Evolutionary conservation across 2,888 invertebrate species (phyloP), one percentile per base, ranked within the genome.

Genomic region (Leucania comma): DNA sequence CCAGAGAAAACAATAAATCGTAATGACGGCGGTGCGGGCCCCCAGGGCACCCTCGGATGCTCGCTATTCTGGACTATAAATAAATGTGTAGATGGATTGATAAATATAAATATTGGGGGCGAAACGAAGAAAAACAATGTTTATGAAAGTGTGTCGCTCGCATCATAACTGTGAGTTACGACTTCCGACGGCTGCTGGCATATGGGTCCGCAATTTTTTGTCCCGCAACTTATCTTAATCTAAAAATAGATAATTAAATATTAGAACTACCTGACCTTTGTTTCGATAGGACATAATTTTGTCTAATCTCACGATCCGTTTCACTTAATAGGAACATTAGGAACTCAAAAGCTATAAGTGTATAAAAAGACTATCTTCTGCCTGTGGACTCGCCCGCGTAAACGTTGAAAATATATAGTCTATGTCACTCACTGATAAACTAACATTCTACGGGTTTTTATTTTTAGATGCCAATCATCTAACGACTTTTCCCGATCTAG

Each of bases 21-120:
- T 93, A 94, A 94, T 93, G 95, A 95, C 92, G 91, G 93, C 89
- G 88, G 89, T 90, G 92, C 93, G 89, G 89, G 90, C 93, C 94
- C 93, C 94, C 86, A 87, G 93, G 93, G 94, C 93, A 93, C 95
- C 95, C 95, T 94, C 92, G 90, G 93, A 93, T 92, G 93, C 93
- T 93, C 93, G 94, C 95, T 94, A 95, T 95, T 95, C 93, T 93
- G 90, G 90, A 94, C 95, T 95, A 95, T 95, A 96, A 95, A 95
- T 95, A 95, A 95, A 95, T 95, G 95, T 94, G 95, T 95, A 96
- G 95, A 96, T 95, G 95, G 94, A 95, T 95, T 96, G 95, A 96
- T 96, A 95, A 96, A 96, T 95, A 96, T 95, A 96, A 96, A 96
- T 95, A 96, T 95, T 94, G 93, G 95, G 95, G 95, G 94, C 95